Percentiles rank a stretch among this genome's conserved stretches.
These are phyloP conservation scores for Steinernema hermaphroditum DNA, from an alignment of 2,888 invertebrate species.

Conservation along the genomic window DNA sequence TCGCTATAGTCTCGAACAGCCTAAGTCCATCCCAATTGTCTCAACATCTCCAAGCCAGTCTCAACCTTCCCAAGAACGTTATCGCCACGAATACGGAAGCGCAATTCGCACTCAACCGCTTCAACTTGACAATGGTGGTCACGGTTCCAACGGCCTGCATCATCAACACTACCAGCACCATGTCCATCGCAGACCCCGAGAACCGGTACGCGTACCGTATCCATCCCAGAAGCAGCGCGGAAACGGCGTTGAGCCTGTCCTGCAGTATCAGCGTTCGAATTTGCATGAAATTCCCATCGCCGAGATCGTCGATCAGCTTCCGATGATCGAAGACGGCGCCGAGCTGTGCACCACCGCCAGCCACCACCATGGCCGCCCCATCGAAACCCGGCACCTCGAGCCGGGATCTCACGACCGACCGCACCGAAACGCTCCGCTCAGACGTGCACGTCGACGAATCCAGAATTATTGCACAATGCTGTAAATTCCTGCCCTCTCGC, in stretches of 20 bases:
- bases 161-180: slow-evolving; percentile 16
- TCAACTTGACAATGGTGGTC: slow-evolving; percentile 9
- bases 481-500: slow-evolving; percentile 35
- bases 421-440: slow-evolving; percentile 44
- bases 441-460: slow-evolving; percentile 58
- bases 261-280: slow-evolving; percentile 41
- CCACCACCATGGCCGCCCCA: slow-evolving; percentile 9
- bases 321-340: slow-evolving; percentile 49
- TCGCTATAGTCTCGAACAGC: slow-evolving; percentile 25
- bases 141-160: slow-evolving; percentile 6
- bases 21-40: not conserved
- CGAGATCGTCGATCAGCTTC: slow-evolving; percentile 47
- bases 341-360: slow-evolving; percentile 27
- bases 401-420: slow-evolving; percentile 44
- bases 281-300: slow-evolving; percentile 44
- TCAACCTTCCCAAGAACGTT: slow-evolving; percentile 15
- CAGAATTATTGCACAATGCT: slow-evolving; percentile 63
- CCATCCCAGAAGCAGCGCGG: not conserved
- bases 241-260: slow-evolving; percentile 24
- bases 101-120: slow-evolving; percentile 25
- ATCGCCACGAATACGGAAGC: slow-evolving; percentile 24
- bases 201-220: slow-evolving; percentile 16
- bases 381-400: slow-evolving; percentile 46
- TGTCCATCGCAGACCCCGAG: not conserved
- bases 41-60: not conserved